phyloP scores from a whole-genome alignment of 2,113 vertebrate genomes.

The Caracal caracal region DNA sequence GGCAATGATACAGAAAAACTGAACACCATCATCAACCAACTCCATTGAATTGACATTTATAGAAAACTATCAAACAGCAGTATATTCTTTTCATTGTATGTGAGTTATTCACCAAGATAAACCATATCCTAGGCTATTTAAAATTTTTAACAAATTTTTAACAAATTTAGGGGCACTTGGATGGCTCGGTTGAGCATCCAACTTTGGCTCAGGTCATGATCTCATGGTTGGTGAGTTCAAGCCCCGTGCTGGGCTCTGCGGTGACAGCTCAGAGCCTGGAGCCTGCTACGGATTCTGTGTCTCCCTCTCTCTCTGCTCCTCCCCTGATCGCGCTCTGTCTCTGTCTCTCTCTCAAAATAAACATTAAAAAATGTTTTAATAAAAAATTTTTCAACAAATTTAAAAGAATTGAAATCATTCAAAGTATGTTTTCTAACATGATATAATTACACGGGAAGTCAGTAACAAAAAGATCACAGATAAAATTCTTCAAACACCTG shows the following conservation, averaged over 20 bases:
- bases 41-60: neutral
- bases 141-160: neutral
- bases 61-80: neutral
- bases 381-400: neutral
- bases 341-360: too few species aligned
- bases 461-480: neutral
- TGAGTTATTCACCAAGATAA: neutral
- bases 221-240: too few species aligned
- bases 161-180: neutral
- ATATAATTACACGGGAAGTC: neutral
- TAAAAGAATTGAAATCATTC: neutral
- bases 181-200: too few species aligned
- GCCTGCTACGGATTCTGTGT: too few species aligned
- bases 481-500: neutral
- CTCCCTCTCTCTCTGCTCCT: too few species aligned
- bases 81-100: neutral
- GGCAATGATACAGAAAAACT: conserved; percentile 9
- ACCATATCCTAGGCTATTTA: neutral
- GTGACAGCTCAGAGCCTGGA: too few species aligned
- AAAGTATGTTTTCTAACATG: neutral
- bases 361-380: too few species aligned
- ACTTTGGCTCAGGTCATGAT: too few species aligned
- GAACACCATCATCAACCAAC: neutral
- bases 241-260: too few species aligned
- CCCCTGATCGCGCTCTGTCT: too few species aligned